Evolutionary conservation across 2,797 vertebrate genomes (phyloP).

Genomic region (Hipposideros larvatus): DNA sequence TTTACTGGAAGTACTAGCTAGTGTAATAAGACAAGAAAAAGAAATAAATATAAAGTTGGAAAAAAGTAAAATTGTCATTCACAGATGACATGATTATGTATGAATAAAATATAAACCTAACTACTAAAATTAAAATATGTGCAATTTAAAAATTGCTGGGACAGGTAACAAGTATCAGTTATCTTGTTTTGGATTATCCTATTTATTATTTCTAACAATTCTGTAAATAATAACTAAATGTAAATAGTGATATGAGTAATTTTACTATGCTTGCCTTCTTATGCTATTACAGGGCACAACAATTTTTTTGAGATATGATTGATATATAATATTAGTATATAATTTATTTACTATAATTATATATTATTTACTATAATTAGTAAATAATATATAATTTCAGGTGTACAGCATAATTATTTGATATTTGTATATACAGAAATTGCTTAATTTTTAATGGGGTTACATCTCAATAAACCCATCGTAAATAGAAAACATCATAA

Average conservation of each 20-base stretch:
- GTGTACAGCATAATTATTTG: neutral
- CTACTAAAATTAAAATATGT: neutral
- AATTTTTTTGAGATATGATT: neutral
- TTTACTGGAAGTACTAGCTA: neutral
- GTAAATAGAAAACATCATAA: neutral
- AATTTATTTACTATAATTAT: too few relatives aligned
- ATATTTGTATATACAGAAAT: neutral
- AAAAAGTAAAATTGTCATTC: slow-evolving; percentile 6
- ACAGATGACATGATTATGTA: neutral
- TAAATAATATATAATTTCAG: too few relatives aligned
- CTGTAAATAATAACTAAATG: neutral
- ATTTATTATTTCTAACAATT: neutral
- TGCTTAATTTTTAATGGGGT: neutral
- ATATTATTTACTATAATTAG: too few relatives aligned
- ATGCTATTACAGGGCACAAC: neutral
- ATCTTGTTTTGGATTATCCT: neutral
- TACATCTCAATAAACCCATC: neutral
- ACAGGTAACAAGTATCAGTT: neutral
- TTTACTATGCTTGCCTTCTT: neutral
- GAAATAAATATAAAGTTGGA: neutral
- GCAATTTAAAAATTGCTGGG: slow-evolving; percentile 1
- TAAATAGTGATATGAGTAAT: neutral
- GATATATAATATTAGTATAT: neutral
- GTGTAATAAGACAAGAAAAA: slow-evolving; percentile 42
- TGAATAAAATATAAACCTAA: neutral